Conservation (phyloP, 2,113 vertebrate genomes). For the Pitta sordida region DNA sequence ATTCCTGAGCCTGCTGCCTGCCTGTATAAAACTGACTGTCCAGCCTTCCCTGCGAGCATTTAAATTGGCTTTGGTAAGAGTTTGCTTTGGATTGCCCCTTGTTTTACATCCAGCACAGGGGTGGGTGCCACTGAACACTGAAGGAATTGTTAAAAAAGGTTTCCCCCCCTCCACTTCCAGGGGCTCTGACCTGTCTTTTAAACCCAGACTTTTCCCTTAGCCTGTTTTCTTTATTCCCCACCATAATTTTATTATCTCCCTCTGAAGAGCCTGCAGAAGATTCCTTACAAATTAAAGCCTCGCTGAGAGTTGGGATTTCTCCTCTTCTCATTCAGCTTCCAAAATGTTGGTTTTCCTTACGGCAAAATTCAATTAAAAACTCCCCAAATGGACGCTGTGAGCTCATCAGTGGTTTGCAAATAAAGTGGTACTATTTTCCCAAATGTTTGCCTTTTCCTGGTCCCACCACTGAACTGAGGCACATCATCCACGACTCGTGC, state of each 20-base stretch:
- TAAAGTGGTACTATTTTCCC: neutral
- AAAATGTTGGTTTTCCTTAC: neutral
- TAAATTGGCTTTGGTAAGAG: slow-evolving; percentile 90
- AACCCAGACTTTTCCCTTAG: neutral
- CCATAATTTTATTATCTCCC: neutral
- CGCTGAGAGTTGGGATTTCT: neutral
- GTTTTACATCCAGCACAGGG: neutral
- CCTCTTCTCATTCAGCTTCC: neutral
- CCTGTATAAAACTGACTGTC: slow-evolving; percentile 81
- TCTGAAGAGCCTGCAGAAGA: neutral
- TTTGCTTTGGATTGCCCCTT: neutral
- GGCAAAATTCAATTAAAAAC: neutral
- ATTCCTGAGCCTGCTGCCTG: slow-evolving; percentile 82
- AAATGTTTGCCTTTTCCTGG: neutral
- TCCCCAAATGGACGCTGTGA: neutral
- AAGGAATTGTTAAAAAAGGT: neutral
- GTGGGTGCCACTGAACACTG: neutral
- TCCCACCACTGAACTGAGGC: neutral
- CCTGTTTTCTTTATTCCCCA: neutral
- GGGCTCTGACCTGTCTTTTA: neutral
- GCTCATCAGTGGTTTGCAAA: neutral
- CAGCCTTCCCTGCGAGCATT: slow-evolving; percentile 88
- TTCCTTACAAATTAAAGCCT: neutral
- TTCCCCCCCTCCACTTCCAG: rapidly evolving
- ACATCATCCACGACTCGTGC: neutral